Evolutionary conservation across 2,888 invertebrate species (phyloP), one percentile per base, ranked within the genome.

Genomic region (Romanomermis culicivorax): DNA sequence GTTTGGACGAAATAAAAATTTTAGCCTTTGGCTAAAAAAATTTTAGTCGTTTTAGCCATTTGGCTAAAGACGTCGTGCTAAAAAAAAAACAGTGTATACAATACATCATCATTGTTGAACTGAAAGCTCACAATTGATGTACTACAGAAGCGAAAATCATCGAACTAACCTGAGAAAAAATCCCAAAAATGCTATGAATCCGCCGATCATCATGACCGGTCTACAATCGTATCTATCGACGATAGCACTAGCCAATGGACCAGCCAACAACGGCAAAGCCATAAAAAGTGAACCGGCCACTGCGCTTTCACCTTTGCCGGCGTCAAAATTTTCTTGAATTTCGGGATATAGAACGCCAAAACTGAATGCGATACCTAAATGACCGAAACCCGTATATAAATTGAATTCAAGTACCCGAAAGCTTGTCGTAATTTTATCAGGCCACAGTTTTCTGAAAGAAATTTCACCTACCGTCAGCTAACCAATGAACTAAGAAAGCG

Each of bases 401-500:
- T n/a, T n/a, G n/a, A n/a, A n/a, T n/a, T n/a, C n/a, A n/a, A n/a
- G n/a, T n/a, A n/a, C n/a, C n/a, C n/a, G n/a, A n/a, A n/a, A n/a
- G n/a, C n/a, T n/a, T n/a, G n/a, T n/a, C n/a, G n/a, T n/a, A n/a
- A n/a, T n/a, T n/a, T n/a, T n/a, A n/a, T n/a, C n/a, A n/a, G n/a
- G n/a, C n/a, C n/a, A n/a, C n/a, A n/a, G n/a, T n/a, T n/a, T n/a
- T n/a, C n/a, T n/a, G n/a, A n/a, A n/a, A n/a, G n/a, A n/a, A n/a
- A n/a, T n/a, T n/a, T n/a, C n/a, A n/a, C n/a, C n/a, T n/a, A n/a
- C 89, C 89, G 69, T 89, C 89, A 43, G 85, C 85, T 63, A 89
- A 85, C 59, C 86, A 76, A 69, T 86, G 86, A 59, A 86, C 82
- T 73, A 86, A 77, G 69, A 89, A 88, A 0, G 85, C 81, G 26